A percentile compares a stretch with the other conserved stretches of the same genome.
Conservation (phyloP, 2,888 invertebrate genomes). For the Andrena camellia region DNA sequence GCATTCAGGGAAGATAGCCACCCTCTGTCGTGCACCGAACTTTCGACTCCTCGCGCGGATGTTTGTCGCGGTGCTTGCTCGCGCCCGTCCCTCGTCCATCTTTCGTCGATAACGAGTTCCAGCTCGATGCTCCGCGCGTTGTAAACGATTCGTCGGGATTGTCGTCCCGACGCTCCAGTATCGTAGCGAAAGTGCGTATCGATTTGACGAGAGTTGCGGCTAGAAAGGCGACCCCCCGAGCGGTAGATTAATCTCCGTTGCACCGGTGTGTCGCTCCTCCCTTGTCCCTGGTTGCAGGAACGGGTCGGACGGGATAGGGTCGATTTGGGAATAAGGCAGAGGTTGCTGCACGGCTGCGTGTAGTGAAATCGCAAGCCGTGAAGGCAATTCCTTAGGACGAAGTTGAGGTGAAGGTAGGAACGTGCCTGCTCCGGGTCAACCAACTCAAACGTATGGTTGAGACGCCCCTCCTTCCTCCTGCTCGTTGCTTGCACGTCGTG, state of each 20-base stretch:
- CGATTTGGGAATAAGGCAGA: conserved; percentile 48
- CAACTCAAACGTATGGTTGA: conserved; percentile 82
- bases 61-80: conserved; percentile 2
- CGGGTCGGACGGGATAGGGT: conserved; percentile 47
- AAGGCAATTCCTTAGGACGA: conserved; percentile 81
- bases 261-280: background rate
- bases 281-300: conserved; percentile 42
- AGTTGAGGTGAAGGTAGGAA: conserved; percentile 79
- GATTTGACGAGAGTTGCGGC: background rate
- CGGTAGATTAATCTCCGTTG: conserved; percentile 17
- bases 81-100: background rate
- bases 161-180: background rate
- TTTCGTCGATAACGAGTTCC: conserved; percentile 5
- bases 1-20: conserved; percentile 39
- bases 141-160: background rate
- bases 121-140: background rate
- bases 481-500: conserved; percentile 76
- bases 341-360: conserved; percentile 63
- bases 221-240: background rate
- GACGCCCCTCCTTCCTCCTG: conserved; percentile 75
- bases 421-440: conserved; percentile 83
- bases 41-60: conserved; percentile 23
- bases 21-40: conserved; percentile 27
- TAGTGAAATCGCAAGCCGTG: conserved; percentile 82
- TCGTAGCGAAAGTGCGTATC: background rate